phyloP scores from a whole-genome alignment of 2,113 vertebrate species.

The Sialia sialis region DNA sequence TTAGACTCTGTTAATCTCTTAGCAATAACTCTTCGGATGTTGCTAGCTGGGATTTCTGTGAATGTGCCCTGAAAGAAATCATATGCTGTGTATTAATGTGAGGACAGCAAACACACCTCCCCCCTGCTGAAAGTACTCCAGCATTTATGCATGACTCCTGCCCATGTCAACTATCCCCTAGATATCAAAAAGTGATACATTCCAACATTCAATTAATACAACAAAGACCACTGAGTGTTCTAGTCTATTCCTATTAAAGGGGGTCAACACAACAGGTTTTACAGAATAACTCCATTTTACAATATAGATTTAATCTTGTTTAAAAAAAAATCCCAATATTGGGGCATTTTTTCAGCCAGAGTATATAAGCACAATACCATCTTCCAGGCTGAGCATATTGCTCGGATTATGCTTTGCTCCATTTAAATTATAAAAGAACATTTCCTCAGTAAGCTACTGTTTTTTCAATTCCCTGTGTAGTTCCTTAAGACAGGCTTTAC shows the following conservation, averaged over 20 bases:
- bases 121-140: neutral
- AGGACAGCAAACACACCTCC: neutral
- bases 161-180: neutral
- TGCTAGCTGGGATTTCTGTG: conserved; percentile 90
- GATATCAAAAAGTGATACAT: neutral
- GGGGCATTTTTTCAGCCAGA: neutral
- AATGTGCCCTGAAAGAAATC: conserved; percentile 83
- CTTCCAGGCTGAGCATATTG: neutral
- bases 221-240: neutral
- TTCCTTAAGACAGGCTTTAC: neutral
- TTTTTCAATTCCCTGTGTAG: neutral
- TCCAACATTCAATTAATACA: neutral
- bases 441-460: neutral
- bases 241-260: neutral
- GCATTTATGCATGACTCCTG: neutral
- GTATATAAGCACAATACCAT: neutral
- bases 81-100: neutral
- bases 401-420: neutral
- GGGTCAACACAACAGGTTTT: neutral
- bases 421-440: neutral
- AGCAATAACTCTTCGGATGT: conserved; percentile 89
- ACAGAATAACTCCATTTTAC: neutral
- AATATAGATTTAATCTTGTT: neutral
- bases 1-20: conserved; percentile 93
- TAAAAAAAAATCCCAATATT: neutral